Base-by-base conservation (phyloP, 1,140 invertebrate genomes). In the Ctenoplectra terminalis region DNA sequence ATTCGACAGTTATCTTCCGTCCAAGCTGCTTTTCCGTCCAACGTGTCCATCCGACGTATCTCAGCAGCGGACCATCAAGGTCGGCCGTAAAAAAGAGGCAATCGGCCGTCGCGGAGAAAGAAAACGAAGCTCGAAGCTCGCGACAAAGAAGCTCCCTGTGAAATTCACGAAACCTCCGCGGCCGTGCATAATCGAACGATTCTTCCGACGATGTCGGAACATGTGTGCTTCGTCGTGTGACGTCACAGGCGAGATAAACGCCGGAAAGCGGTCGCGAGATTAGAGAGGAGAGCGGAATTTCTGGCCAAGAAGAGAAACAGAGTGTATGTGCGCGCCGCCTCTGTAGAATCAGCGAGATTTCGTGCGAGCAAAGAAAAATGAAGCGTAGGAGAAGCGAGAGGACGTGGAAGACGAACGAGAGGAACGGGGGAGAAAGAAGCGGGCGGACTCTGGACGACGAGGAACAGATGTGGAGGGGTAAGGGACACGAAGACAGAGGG, bases 211-310 rank as follows among this genome's bases (percentile, higher is more conserved):
- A 70, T 2, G 64, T 52, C 60, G 71, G 46, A 86, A 87, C 84
- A 83, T 86, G 66, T 86, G 84, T 60, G 76, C 64, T 17, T 15
- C 67, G 50, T 54, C 43, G 56, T 23, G 54, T 87, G 85, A 87
- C 85, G 81, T 87, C 85, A 87, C 50, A 69, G 1, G n/a, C 70
- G 75, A 87, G 85, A 87, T 87, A 87, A 87, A 85, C 80, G 75
- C 58, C 75, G 75, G 64, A 71, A 86, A 79, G 84, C 63, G 63
- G 50, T 54, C 74, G 70, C 52, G 71, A 82, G 80, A 82, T 81
- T 82, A 82, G 74, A 74, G 63, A 48, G 40, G 8, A 23, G 60
- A 67, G 48, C 46, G 31, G 72, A 74, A 86, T 78, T 86, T 78
- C 81, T 82, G 69, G 46, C 61, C 2, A 17, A n/a, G 13, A 1